These are phyloP conservation scores for Lagenorhynchus albirostris DNA, from an alignment of 2,113 vertebrate genomes.

Conservation along the genomic window DNA sequence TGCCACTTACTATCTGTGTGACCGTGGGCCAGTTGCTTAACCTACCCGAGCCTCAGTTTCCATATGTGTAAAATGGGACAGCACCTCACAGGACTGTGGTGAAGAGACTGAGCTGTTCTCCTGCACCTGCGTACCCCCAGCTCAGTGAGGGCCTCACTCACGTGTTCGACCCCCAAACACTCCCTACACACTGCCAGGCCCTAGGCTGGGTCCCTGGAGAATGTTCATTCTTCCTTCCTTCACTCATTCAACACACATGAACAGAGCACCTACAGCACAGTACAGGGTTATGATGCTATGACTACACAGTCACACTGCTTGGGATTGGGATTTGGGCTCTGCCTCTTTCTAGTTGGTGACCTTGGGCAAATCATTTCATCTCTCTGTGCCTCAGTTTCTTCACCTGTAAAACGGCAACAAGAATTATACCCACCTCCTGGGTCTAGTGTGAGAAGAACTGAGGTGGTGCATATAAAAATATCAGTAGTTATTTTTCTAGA, in stretches of 20 bases:
- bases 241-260: background rate
- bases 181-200: background rate
- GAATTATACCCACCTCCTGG: background rate
- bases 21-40: background rate
- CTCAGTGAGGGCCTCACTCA: background rate
- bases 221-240: accelerated
- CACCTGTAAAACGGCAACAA: background rate
- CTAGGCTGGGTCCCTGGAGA: background rate
- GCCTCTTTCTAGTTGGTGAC: background rate
- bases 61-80: background rate
- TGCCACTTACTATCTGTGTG: background rate
- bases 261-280: accelerated
- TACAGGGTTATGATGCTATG: accelerated
- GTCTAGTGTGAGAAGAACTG: background rate
- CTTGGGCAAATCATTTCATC: background rate
- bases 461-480: background rate
- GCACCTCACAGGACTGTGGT: background rate
- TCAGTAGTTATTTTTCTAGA: background rate
- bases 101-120: background rate
- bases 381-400: background rate
- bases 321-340: background rate
- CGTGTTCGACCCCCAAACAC: background rate
- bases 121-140: background rate
- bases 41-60: background rate
- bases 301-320: no score